Conservation (phyloP, 2,797 vertebrate species). For the Glyptemys insculpta region DNA sequence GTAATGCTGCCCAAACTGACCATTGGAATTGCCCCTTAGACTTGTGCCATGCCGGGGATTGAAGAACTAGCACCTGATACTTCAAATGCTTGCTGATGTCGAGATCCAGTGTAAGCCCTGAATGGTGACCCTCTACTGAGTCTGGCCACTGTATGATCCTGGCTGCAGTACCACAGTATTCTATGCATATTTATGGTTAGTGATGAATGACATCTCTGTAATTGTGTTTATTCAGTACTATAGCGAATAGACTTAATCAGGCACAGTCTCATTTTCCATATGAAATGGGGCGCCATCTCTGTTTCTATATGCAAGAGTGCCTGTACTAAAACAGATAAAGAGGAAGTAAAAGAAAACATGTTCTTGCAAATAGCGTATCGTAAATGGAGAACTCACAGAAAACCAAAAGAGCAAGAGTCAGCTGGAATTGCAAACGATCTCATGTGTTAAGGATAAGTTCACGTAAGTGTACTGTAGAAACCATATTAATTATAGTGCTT, state of each 20-base stretch:
- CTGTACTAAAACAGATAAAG: background rate
- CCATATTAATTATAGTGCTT: background rate
- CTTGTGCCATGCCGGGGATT: background rate
- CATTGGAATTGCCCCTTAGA: background rate
- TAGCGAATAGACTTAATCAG: background rate
- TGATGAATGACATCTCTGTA: background rate
- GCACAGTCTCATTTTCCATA: background rate
- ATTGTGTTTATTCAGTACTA: background rate
- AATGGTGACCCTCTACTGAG: background rate
- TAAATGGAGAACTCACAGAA: background rate
- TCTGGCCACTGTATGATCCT: background rate
- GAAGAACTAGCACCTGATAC: background rate
- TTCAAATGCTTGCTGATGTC: background rate
- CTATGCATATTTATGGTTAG: background rate
- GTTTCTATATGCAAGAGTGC: background rate
- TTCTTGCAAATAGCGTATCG: background rate
- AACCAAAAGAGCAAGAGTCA: background rate
- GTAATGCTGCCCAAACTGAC: background rate
- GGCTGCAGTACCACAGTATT: background rate
- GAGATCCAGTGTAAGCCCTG: too few species aligned
- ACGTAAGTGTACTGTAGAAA: background rate
- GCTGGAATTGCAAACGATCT: background rate
- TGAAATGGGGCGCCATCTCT: background rate
- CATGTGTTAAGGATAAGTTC: background rate
- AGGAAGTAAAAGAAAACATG: background rate